Percentiles rank a stretch among this genome's conserved stretches.
phyloP scores from a whole-genome alignment of 2,113 vertebrate species.

The Coregonus clupeaformis region DNA sequence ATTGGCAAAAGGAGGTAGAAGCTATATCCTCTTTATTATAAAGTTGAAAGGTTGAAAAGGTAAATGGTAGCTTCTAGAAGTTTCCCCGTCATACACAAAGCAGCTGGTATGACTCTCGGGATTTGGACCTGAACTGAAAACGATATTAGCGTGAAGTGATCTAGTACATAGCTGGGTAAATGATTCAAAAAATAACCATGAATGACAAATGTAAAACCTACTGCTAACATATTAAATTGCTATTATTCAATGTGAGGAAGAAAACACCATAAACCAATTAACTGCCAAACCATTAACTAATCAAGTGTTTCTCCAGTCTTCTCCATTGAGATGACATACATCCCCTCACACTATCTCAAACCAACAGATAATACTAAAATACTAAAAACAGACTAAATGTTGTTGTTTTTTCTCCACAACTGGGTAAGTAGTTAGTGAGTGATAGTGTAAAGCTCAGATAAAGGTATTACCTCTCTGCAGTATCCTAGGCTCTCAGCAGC shows the following conservation, averaged over 20 bases:
- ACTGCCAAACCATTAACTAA: neutral
- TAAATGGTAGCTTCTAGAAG: neutral
- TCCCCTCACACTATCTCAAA: neutral
- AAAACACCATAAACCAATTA: neutral
- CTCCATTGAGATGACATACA: neutral
- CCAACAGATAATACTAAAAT: neutral
- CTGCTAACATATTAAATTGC: neutral
- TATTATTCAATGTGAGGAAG: neutral
- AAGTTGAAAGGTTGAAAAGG: slow-evolving; percentile 42
- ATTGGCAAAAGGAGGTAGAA: slow-evolving; percentile 44
- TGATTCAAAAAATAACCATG: neutral
- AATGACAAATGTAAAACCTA: neutral
- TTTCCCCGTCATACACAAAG: neutral
- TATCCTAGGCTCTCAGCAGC: slow-evolving; percentile 1
- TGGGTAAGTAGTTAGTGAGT: neutral
- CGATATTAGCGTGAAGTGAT: neutral
- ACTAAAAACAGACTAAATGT: neutral
- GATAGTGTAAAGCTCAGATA: slow-evolving; percentile 1
- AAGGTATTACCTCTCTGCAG: slow-evolving; percentile 9
- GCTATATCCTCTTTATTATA: slow-evolving; percentile 36
- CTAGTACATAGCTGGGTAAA: neutral
- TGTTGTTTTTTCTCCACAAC: neutral
- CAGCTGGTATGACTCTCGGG: neutral
- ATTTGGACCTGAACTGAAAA: neutral
- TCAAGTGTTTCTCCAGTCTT: neutral